Evolutionary conservation across 2,888 invertebrate genomes (phyloP).

Genomic region (Andrena haemorrhoa): DNA sequence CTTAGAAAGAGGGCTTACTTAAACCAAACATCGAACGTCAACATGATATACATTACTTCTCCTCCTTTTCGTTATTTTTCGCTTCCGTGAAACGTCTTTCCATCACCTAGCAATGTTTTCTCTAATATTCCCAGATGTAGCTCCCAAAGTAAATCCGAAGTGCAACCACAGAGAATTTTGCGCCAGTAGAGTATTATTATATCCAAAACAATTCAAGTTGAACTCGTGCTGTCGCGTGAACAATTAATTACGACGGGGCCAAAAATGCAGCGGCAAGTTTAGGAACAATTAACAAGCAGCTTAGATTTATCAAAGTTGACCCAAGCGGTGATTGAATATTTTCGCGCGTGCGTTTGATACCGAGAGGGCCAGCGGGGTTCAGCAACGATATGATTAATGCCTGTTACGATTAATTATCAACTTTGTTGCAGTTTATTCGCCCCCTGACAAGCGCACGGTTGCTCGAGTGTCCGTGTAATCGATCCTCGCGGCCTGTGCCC

Average conservation of each 20-base stretch:
- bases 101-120: no score
- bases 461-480: slow-evolving; percentile 1
- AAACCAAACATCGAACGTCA: no score
- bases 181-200: background rate
- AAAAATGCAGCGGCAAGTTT: slow-evolving; percentile 26
- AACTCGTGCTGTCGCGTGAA: background rate
- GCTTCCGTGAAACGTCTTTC: no score
- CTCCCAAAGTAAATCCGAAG: no score
- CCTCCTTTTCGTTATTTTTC: no score
- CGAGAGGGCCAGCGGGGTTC: background rate
- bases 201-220: background rate
- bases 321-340: slow-evolving; percentile 32
- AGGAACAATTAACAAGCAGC: slow-evolving; percentile 48
- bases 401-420: slow-evolving; percentile 57
- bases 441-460: slow-evolving; percentile 22
- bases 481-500: background rate
- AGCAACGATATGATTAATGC: slow-evolving; percentile 48
- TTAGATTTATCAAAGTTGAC: slow-evolving; percentile 42
- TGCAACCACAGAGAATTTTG: no score
- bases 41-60: no score
- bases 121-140: no score
- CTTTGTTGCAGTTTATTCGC: slow-evolving; percentile 53
- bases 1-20: no score
- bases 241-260: slow-evolving; percentile 7
- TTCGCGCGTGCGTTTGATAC: slow-evolving; percentile 28